These are phyloP conservation scores for Pogoniulus pusillus DNA, from an alignment of 2,797 vertebrate species.

Conservation along the genomic window DNA sequence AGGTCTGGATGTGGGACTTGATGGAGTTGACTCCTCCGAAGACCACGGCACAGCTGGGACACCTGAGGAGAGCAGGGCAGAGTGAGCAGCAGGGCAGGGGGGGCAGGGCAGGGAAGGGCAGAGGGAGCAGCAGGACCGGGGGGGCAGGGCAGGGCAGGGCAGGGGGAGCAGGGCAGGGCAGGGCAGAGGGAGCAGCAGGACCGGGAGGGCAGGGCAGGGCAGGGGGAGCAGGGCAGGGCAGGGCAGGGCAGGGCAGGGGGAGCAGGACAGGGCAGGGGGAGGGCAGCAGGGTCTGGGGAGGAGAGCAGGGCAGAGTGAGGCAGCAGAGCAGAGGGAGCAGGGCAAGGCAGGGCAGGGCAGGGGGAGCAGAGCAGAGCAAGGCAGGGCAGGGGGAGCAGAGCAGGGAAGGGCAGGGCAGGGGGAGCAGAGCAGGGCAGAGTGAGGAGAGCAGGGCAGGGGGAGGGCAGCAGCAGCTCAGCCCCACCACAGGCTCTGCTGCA, in stretches of 20 bases:
- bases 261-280: background rate
- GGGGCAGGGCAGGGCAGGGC: too few relatives aligned
- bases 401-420: too few relatives aligned
- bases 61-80: slow-evolving; percentile 73
- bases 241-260: background rate
- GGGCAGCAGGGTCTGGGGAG: background rate
- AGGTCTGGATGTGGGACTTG: slow-evolving; percentile 94
- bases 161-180: too few relatives aligned
- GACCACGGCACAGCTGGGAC: slow-evolving; percentile 93
- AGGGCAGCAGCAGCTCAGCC: too few relatives aligned
- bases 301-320: background rate
- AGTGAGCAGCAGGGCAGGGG: slow-evolving; percentile 75
- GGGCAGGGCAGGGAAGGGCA: slow-evolving; percentile 83
- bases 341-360: too few relatives aligned
- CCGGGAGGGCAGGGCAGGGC: background rate
- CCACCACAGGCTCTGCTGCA: too few relatives aligned
- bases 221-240: background rate
- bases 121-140: too few relatives aligned
- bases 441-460: background rate
- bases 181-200: too few relatives aligned
- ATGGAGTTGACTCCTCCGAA: slow-evolving; percentile 94
- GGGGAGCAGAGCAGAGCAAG: too few relatives aligned
- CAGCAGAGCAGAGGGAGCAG: slow-evolving; percentile 89
- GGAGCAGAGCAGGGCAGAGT: background rate
- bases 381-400: too few relatives aligned